A percentile compares a stretch with the other conserved stretches of the same genome.
Conservation (phyloP, 2,797 vertebrate genomes). For the Eospalax fontanierii region DNA sequence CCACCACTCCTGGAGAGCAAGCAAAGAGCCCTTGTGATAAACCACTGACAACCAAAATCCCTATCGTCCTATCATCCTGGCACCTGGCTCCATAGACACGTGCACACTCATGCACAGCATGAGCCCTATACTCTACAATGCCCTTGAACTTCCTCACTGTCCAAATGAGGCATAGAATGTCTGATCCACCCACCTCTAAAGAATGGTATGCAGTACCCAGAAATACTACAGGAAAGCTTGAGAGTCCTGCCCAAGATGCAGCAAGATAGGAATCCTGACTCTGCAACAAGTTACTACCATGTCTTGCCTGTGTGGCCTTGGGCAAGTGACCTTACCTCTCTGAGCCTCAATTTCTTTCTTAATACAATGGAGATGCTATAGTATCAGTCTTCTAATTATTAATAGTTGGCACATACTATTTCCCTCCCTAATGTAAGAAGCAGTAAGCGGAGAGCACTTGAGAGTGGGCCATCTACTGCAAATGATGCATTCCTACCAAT, state of each 20-base stretch:
- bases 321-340: background rate
- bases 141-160: background rate
- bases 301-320: background rate
- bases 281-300: background rate
- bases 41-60: background rate
- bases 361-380: background rate
- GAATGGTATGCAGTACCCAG: background rate
- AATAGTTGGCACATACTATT: background rate
- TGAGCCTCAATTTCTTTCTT: background rate
- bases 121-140: background rate
- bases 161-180: background rate
- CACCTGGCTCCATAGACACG: background rate
- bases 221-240: background rate
- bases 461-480: background rate
- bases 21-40: background rate
- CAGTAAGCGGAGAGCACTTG: background rate
- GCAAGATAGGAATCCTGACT: background rate
- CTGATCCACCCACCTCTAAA: background rate
- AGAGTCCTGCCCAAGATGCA: background rate
- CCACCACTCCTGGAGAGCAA: background rate
- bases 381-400: background rate
- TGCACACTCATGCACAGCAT: rapidly evolving
- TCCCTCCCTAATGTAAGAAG: background rate
- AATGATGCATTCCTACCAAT: background rate
- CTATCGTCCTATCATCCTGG: background rate